Evolutionary conservation across 2,113 vertebrate species (phyloP).

Genomic region (Herpailurus yagouaroundi): DNA sequence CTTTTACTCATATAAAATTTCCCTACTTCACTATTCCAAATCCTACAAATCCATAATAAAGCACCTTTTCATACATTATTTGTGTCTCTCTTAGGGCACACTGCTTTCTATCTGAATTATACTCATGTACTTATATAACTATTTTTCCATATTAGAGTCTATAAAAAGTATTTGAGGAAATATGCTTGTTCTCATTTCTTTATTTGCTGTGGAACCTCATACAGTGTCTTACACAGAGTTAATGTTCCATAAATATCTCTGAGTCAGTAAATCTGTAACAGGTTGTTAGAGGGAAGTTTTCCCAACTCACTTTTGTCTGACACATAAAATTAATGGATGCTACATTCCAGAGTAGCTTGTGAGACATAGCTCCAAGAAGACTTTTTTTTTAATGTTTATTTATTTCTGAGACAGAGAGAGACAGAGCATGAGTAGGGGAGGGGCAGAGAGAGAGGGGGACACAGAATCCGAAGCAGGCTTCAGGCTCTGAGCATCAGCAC

Average conservation of each 20-base stretch:
- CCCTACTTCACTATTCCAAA: rapidly evolving
- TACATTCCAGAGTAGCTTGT: not conserved
- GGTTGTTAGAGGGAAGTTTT: not conserved
- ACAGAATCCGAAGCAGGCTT: too few relatives aligned
- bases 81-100: not conserved
- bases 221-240: not conserved
- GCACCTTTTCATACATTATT: not conserved
- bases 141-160: not conserved
- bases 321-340: not conserved
- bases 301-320: not conserved
- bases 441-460: too few relatives aligned
- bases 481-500: too few relatives aligned
- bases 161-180: not conserved
- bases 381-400: too few relatives aligned
- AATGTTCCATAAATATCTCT: not conserved
- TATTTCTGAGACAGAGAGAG: too few relatives aligned
- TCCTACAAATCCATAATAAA: not conserved
- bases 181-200: not conserved
- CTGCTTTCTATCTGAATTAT: not conserved
- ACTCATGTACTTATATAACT: not conserved
- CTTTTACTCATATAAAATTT: not conserved
- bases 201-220: not conserved
- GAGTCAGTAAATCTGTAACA: not conserved
- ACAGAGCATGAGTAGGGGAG: too few relatives aligned
- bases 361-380: not conserved